These are phyloP conservation scores for Zaprionus obscuricornis DNA, from an alignment of 2,888 invertebrate species.

Conservation along the genomic window DNA sequence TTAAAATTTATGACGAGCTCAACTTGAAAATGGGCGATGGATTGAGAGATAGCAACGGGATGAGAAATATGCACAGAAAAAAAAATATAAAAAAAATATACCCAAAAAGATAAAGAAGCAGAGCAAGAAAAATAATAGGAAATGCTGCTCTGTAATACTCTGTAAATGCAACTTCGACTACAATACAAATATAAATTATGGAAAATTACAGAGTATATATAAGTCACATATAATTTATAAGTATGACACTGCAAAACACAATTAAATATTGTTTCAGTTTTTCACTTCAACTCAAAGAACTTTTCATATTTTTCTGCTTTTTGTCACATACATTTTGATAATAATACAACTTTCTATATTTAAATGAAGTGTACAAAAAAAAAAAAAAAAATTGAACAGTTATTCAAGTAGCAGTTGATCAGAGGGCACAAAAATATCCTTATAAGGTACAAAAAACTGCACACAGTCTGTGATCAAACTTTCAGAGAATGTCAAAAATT, in stretches of 20 bases:
- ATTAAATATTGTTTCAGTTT: too few relatives aligned
- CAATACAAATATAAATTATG: too few relatives aligned
- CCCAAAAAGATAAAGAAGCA: neutral
- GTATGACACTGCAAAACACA: too few relatives aligned
- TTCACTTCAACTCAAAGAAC: too few relatives aligned
- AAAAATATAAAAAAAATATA: neutral
- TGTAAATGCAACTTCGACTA: too few relatives aligned
- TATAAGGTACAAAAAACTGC: slow-evolving; percentile 46
- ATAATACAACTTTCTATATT: slow-evolving; percentile 7
- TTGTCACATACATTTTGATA: neutral
- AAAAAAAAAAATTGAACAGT: slow-evolving; percentile 37
- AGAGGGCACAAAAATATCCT: slow-evolving; percentile 16
- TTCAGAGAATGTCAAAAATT: slow-evolving; percentile 58
- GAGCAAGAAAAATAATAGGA: too few relatives aligned
- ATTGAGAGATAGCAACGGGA: slow-evolving; percentile 54
- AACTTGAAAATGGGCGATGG: slow-evolving; percentile 58
- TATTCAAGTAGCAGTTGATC: slow-evolving; percentile 22
- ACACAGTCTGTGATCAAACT: slow-evolving; percentile 30
- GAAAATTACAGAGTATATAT: too few relatives aligned
- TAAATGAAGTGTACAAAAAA: slow-evolving; percentile 23
- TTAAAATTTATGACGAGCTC: slow-evolving; percentile 78
- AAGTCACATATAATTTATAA: too few relatives aligned
- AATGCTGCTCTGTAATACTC: too few relatives aligned
- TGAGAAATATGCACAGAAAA: slow-evolving; percentile 23
- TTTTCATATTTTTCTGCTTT: too few relatives aligned